Evolutionary conservation across 1,140 invertebrate genomes (phyloP).

Genomic region (Druon quercuslanigerum): DNA sequence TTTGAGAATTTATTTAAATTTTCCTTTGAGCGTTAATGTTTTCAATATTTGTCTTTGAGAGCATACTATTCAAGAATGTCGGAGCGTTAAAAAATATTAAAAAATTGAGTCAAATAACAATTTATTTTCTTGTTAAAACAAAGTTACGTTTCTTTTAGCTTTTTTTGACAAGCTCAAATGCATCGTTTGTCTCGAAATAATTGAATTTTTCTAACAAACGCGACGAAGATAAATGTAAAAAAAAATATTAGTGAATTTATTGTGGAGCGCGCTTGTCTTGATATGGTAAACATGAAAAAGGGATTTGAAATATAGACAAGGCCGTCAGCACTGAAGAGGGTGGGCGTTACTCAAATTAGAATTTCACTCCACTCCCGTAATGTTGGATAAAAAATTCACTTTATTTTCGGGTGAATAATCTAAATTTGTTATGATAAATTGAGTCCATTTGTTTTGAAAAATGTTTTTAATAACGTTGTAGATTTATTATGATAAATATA

Average conservation of each 20-base stretch:
- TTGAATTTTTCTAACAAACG: neutral
- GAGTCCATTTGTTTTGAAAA: constrained; percentile 17
- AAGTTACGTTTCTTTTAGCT: neutral
- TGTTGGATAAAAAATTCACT: constrained; percentile 10
- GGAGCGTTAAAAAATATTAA: constrained; percentile 1
- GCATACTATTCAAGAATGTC: neutral
- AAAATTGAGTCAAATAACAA: constrained; percentile 15
- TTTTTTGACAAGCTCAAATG: neutral
- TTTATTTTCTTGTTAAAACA: constrained; percentile 16
- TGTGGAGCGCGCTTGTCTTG: neutral
- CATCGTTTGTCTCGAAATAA: neutral
- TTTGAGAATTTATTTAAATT: no score
- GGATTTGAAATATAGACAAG: neutral
- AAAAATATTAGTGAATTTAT: no score
- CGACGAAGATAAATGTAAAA: no score
- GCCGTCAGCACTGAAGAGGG: neutral
- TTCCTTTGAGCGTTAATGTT: no score
- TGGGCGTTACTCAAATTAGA: constrained; percentile 13
- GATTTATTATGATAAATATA: neutral
- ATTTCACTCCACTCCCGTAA: neutral
- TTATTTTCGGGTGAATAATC: neutral
- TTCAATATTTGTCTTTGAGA: no score
- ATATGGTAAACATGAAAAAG: constrained; percentile 13
- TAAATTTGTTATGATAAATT: constrained; percentile 19
- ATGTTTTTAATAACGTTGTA: neutral